phyloP scores from a whole-genome alignment of 92 coral and sea anemone species.

The Bergia puertoricense region DNA sequence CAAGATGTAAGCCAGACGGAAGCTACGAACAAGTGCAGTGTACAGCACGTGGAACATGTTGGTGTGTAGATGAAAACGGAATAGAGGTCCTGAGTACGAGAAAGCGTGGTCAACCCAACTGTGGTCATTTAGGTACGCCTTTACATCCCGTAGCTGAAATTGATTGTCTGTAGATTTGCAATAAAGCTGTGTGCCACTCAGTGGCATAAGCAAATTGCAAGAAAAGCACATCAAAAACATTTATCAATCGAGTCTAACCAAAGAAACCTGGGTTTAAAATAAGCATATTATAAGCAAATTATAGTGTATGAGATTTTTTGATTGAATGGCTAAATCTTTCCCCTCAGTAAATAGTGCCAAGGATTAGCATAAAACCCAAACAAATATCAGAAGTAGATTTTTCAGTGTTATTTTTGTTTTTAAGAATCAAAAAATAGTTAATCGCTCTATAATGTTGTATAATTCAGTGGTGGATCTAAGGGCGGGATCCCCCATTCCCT shows the following conservation, averaged over 20 bases:
- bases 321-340: no score
- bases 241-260: no score
- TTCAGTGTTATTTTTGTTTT: background rate
- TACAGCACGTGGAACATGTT: conserved; percentile 54
- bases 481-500: no score
- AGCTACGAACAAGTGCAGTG: conserved; percentile 85
- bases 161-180: background rate
- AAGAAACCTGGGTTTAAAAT: no score
- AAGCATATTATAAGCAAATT: no score
- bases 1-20: conserved; percentile 80
- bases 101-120: conserved; percentile 62
- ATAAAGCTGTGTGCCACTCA: background rate
- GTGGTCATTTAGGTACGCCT: conserved; percentile 54
- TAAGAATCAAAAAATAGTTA: no score
- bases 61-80: conserved; percentile 91
- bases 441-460: background rate
- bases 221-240: no score
- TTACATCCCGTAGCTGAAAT: no score
- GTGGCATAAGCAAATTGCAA: no score
- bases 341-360: background rate
- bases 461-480: no score
- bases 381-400: background rate
- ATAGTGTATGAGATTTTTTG: no score
- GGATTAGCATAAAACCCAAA: no score
- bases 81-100: conserved; percentile 81